Base-by-base conservation (phyloP, 2,113 vertebrate genomes). In the Oryzias woworae region DNA sequence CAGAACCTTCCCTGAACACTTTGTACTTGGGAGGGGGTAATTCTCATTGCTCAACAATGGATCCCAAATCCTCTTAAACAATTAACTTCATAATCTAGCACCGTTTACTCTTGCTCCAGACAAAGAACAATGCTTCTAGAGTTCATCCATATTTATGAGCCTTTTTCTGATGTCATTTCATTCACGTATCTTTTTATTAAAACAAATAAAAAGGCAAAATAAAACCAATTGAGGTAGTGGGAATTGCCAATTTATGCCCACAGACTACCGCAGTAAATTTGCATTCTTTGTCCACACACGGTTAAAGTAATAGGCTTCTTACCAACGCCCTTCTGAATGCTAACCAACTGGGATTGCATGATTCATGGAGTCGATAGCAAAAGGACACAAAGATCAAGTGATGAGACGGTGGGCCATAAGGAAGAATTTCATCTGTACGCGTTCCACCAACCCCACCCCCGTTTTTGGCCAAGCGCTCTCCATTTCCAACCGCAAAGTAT, bases 401-500 rank as follows among this genome's bases (percentile, higher is more conserved):
- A 73, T 66, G 65, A 84, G 78, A 84, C 58, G 65, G 75, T 73
- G 80, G 82, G 63, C 48, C 79, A 58, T 42, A 59, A 75, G 54
- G 73, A 77, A 71, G 79, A 82, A 85, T 85, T 65, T 2, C 72
- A 75, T 78, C 78, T 52, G 36, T 70, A 49, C 60, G 75, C 67
- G 77, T 80, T 62, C 69, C 73, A 10, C 36, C 36, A 36, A 36
- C 36, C 36, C 36, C 36, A 0, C 26, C 26, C 26, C 26, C 4
- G 36, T 36, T 36, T 83, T 78, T 79, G 82, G 80, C 77, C 70
- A 44, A 83, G 66, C 66, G 77, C 67, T 81, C 81, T 88, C 85
- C 81, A 84, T 89, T 82, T 84, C 77, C 81, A 77, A 79, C 80
- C 77, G 4, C 80, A 84, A 24, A 69, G 83, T 87, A 85, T 91